Evolutionary conservation across 1,140 invertebrate genomes (phyloP).

Genomic region (Diabrotica undecimpunctata): DNA sequence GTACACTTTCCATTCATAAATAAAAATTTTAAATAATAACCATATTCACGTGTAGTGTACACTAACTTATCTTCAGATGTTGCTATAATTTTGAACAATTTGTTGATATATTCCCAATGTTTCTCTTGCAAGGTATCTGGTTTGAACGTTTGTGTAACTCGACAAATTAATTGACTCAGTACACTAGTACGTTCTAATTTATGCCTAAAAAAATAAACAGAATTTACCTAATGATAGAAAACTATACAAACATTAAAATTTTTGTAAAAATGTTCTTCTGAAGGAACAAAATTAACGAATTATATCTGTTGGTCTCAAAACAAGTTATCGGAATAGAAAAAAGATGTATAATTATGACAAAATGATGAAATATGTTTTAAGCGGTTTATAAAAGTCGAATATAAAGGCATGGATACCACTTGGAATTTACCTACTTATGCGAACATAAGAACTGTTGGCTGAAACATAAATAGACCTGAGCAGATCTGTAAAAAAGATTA

Average conservation of each 20-base stretch:
- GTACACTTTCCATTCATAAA: not conserved
- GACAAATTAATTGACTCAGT: not conserved
- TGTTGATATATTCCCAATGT: constrained; percentile 14
- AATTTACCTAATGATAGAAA: not conserved
- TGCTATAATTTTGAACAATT: constrained; percentile 2
- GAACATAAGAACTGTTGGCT: no score
- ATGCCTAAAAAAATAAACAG: constrained; percentile 9
- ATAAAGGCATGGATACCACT: no score
- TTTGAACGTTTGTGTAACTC: not conserved
- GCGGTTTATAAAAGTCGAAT: no score
- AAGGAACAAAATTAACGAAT: no score
- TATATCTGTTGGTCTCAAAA: no score
- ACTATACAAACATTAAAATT: not conserved
- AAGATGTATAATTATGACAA: no score
- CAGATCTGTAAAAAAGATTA: no score
- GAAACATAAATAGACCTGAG: no score
- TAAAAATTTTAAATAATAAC: constrained; percentile 11
- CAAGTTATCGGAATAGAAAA: no score
- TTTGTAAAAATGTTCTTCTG: not conserved
- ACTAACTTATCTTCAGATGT: not conserved
- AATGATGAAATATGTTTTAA: no score
- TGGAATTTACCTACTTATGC: no score
- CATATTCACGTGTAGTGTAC: not conserved
- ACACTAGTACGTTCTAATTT: constrained; percentile 5
- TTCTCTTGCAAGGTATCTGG: constrained; percentile 5